Conservation (phyloP, 2,797 vertebrate species). For the Gadopsis bispinosus region DNA sequence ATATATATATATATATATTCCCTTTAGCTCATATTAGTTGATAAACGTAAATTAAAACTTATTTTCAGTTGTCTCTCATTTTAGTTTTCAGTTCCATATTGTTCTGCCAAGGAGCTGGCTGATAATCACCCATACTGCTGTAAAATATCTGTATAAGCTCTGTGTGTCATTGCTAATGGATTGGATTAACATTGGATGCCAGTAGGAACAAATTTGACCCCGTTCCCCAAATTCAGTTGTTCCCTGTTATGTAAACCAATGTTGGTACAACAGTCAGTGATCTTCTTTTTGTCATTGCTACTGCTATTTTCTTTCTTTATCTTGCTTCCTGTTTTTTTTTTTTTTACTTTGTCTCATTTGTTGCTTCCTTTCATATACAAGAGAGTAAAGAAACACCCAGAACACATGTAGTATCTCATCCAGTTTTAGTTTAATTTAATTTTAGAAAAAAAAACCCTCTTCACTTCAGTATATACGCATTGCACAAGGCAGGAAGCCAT, state of each 20-base stretch:
- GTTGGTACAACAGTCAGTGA: too few species aligned
- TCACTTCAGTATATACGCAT: constrained; percentile 78
- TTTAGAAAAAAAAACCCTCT: constrained; percentile 68
- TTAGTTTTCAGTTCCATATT: background rate
- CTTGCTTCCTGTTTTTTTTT: background rate
- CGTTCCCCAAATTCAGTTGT: background rate
- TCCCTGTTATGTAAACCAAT: background rate
- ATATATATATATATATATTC: too few species aligned
- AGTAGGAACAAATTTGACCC: background rate
- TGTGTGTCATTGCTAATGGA: background rate
- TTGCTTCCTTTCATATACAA: background rate
- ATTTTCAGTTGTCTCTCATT: background rate
- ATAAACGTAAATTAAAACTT: background rate
- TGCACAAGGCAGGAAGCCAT: constrained; percentile 70
- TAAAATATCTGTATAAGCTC: background rate
- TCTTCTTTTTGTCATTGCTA: background rate
- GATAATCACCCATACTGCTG: background rate
- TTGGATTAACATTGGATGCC: background rate
- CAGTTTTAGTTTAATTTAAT: constrained; percentile 79
- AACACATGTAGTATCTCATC: constrained; percentile 28
- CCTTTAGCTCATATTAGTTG: background rate
- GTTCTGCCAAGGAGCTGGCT: background rate
- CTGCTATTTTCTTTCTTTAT: background rate
- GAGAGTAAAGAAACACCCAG: constrained; percentile 16
- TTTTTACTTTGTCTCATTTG: background rate